Conservation (phyloP, 2,113 vertebrate genomes). For the Elephantulus edwardii region DNA sequence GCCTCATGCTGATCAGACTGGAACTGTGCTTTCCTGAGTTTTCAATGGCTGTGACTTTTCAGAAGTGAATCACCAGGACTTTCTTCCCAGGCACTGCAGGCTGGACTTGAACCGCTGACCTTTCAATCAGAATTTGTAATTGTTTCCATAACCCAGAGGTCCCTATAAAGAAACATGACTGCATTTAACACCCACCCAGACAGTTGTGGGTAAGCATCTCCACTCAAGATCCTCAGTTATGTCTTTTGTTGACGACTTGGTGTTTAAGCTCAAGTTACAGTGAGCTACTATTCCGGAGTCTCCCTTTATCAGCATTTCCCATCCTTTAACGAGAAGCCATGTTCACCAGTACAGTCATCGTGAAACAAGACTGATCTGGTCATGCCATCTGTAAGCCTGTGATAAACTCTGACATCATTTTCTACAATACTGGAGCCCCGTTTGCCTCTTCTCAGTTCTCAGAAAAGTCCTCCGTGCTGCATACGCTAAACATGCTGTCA, state of each 20-base stretch:
- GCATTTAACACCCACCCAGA: background rate
- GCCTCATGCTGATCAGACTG: too few species aligned
- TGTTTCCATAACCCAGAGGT: too few species aligned
- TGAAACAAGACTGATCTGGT: background rate
- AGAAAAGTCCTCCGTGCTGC: background rate
- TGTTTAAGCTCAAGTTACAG: background rate
- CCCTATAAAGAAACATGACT: background rate
- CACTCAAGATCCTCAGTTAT: background rate
- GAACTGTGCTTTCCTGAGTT: too few species aligned
- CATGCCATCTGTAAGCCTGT: background rate
- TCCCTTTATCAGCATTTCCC: background rate
- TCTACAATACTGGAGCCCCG: background rate
- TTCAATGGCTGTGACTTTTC: too few species aligned
- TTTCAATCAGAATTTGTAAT: too few species aligned
- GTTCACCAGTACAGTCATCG: background rate
- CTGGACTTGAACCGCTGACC: too few species aligned
- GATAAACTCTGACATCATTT: background rate
- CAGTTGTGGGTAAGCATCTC: background rate
- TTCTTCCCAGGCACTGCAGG: too few species aligned
- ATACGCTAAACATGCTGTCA: background rate
- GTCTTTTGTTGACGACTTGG: background rate
- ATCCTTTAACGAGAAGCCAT: background rate
- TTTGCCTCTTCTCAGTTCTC: background rate
- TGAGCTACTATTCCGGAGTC: too few species aligned
- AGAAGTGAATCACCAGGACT: too few species aligned